A percentile compares a stretch with the other conserved stretches of the same genome.
Conservation (phyloP, 2,113 vertebrate genomes). For the Leptocoma aspasia region DNA sequence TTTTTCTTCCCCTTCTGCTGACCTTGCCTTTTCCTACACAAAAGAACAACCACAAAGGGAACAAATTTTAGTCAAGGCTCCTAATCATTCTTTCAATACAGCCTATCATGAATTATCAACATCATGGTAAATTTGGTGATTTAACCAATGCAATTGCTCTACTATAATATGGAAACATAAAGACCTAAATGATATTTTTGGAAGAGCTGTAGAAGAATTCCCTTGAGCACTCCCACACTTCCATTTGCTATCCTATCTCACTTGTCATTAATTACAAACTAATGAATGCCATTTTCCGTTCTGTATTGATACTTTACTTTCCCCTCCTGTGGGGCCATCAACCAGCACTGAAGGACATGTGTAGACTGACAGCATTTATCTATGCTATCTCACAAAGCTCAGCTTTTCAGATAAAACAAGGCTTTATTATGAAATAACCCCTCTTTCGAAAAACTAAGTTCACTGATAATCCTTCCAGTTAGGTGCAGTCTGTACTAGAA, state of each 20-base stretch:
- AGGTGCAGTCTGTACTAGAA: not conserved
- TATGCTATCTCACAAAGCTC: not conserved
- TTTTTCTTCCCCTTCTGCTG: not conserved
- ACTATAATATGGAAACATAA: not conserved
- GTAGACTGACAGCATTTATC: conserved; percentile 37
- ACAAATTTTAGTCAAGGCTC: not conserved
- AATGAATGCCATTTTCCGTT: conserved; percentile 48
- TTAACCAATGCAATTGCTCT: not conserved
- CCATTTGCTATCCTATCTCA: conserved; percentile 53
- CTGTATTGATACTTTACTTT: conserved; percentile 38
- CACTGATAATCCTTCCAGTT: not conserved
- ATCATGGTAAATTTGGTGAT: not conserved
- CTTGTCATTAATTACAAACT: conserved; percentile 54
- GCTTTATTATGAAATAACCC: not conserved
- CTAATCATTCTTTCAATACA: not conserved
- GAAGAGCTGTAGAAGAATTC: conserved; percentile 20
- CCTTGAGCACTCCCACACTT: conserved; percentile 30
- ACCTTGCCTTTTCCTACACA: not conserved
- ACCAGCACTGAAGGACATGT: not conserved
- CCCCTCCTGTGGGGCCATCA: conserved; percentile 31
- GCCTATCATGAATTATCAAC: not conserved
- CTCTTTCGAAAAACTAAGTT: conserved; percentile 9
- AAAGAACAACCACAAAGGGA: not conserved
- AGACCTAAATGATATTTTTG: not conserved
- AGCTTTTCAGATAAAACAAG: conserved; percentile 17